Base-by-base conservation (phyloP, 2,888 invertebrate species). In the Synergus gifuensis region DNA sequence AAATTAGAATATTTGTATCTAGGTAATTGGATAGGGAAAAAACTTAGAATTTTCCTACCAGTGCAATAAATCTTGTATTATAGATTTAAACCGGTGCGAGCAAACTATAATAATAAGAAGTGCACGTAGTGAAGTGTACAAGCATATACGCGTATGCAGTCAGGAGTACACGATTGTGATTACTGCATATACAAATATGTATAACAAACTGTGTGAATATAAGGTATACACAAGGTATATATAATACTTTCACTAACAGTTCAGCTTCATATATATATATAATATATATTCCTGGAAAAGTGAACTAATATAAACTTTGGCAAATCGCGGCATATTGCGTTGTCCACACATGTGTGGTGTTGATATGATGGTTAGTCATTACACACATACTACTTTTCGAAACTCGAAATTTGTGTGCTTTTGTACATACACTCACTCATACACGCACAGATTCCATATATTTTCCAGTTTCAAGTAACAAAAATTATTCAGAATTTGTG, bases 211-310 rank as follows among this genome's bases (percentile, higher is more conserved):
- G n/a, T 42, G 42, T 66, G 60, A 14, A 12, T 22, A 60, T 60
- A 28, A 11, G 22, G 60, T 60, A 60, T 60, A 66, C 44, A 40
- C 40, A 62, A 62, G 66, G 67, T n/a, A n/a, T n/a, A n/a, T 22
- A 22, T 22, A 22, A 22, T 81, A 83, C 83, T 83, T 83, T 83
- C 82, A 83, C 83, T 83, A 81, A 54, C 78, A 63, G 79, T 82
- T 83, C 64, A 67, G 81, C 78, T 82, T 82, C 82, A 69, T n/a
- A n/a, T n/a, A n/a, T n/a, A n/a, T n/a, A n/a, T n/a, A n/a, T n/a
- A n/a, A n/a, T 78, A 77, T 77, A 76, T 60, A 44, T 9, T 76
- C 36, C 36, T 73, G 67, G 42, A 67, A 67, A 67, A 67, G 67
- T 40, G 40, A 40, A 44, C 66, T 40, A 14, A 36, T 36, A 36